These are phyloP conservation scores for Diabrotica virgifera DNA, from an alignment of 1,140 invertebrate species.

Conservation along the genomic window DNA sequence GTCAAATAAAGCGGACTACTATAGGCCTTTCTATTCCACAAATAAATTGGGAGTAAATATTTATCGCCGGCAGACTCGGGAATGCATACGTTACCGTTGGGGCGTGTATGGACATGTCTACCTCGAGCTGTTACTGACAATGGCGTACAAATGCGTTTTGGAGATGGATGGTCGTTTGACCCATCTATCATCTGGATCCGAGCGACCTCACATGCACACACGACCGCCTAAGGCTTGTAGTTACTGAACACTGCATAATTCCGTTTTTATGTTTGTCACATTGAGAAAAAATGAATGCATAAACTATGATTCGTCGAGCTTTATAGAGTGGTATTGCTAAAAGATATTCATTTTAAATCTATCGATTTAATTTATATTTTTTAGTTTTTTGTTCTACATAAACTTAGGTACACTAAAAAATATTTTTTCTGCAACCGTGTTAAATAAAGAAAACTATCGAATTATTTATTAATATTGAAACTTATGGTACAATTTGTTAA, in stretches of 20 bases:
- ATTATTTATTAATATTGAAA: too few species aligned
- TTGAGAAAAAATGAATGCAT: neutral
- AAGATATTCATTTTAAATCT: too few species aligned
- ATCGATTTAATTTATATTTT: too few species aligned
- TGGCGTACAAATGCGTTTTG: neutral
- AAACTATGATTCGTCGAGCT: too few species aligned
- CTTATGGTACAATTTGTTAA: too few species aligned
- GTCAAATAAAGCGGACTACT: neutral
- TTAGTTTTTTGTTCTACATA: too few species aligned
- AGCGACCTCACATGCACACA: neutral
- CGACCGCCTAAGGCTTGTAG: neutral
- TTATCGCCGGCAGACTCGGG: neutral
- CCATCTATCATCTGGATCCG: neutral
- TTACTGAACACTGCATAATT: neutral
- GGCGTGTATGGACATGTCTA: conserved; percentile 1
- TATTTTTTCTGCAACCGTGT: too few species aligned
- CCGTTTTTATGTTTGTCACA: conserved; percentile 2
- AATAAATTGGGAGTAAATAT: conserved; percentile 3
- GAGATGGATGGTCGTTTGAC: conserved; percentile 1
- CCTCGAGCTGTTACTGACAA: conserved; percentile 1
- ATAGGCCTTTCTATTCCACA: neutral
- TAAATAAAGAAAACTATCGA: too few species aligned
- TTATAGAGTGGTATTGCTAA: too few species aligned
- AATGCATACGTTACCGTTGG: neutral
- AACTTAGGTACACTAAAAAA: too few species aligned